phyloP scores from a whole-genome alignment of 2,888 invertebrate genomes.

The Zygaena filipendulae region DNA sequence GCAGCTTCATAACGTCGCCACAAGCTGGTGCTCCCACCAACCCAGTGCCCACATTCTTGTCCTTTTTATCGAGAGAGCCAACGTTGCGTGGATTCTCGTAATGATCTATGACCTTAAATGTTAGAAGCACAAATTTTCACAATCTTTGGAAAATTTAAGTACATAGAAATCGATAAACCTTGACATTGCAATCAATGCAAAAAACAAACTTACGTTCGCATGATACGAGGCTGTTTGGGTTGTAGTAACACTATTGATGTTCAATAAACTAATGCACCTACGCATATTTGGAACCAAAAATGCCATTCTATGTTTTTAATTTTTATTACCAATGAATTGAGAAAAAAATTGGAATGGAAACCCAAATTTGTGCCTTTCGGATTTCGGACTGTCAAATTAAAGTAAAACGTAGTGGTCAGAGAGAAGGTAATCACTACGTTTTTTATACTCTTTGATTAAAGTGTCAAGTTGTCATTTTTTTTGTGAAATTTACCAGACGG shows the following conservation, averaged over 20 bases:
- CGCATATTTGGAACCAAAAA: slow-evolving; percentile 37
- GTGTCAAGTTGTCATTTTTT: too few species aligned
- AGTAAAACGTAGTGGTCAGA: too few species aligned
- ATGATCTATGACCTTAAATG: slow-evolving; percentile 94
- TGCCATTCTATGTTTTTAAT: slow-evolving; percentile 50
- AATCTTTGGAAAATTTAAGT: slow-evolving; percentile 19
- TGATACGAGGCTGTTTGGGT: slow-evolving; percentile 75
- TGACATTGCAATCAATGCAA: slow-evolving; percentile 28
- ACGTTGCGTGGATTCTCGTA: slow-evolving; percentile 99
- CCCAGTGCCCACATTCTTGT: slow-evolving; percentile 94
- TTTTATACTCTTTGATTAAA: too few species aligned
- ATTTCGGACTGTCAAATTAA: too few species aligned
- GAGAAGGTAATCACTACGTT: too few species aligned
- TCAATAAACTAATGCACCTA: slow-evolving; percentile 43
- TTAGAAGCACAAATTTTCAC: background rate
- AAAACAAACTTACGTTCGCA: slow-evolving; percentile 73
- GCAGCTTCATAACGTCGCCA: slow-evolving; percentile 99
- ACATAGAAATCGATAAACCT: slow-evolving; percentile 35
- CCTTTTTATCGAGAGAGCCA: slow-evolving; percentile 95
- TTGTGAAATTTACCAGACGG: too few species aligned
- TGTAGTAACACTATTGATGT: slow-evolving; percentile 33
- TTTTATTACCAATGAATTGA: too few species aligned
- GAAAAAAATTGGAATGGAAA: too few species aligned
- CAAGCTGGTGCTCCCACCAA: slow-evolving; percentile 99
- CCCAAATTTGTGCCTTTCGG: too few species aligned